A percentile compares a stretch with the other conserved stretches of the same genome.
Evolutionary conservation across 2,797 vertebrate species (phyloP).

Genomic region (Xenopus petersii): DNA sequence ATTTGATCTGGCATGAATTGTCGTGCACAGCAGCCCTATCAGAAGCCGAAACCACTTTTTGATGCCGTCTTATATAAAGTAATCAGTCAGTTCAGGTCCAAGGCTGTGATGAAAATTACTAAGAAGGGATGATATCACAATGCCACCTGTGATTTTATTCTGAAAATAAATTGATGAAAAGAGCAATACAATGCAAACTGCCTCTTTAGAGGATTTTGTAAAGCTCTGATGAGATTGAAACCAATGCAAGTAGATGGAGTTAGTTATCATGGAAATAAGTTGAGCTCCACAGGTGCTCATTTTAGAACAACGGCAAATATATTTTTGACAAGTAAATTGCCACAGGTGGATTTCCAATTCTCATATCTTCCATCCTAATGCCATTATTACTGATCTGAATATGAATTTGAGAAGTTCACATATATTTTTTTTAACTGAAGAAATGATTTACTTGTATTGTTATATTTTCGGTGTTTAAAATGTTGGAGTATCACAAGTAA

Average conservation of each 20-base stretch:
- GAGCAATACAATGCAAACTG: conserved; percentile 48
- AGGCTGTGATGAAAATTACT: conserved; percentile 55
- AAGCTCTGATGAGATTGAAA: conserved; percentile 53
- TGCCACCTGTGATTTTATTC: conserved; percentile 61
- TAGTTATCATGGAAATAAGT: conserved; percentile 58
- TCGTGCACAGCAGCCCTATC: conserved; percentile 36
- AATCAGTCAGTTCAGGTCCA: conserved; percentile 57
- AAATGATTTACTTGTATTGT: not conserved
- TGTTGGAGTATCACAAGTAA: not conserved
- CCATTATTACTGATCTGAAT: conserved; percentile 41
- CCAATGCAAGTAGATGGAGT: conserved; percentile 36
- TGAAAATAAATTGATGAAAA: conserved; percentile 53
- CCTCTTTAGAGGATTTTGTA: conserved; percentile 49
- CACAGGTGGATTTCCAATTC: conserved; percentile 59
- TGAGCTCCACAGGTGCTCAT: conserved; percentile 53
- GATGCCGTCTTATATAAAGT: conserved; percentile 55
- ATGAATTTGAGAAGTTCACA: conserved; percentile 22
- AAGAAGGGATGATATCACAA: conserved; percentile 61
- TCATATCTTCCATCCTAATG: conserved; percentile 52
- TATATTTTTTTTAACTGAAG: too few relatives aligned
- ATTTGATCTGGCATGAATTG: conserved; percentile 56
- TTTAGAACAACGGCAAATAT: conserved; percentile 51
- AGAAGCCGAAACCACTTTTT: conserved; percentile 47
- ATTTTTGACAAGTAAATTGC: conserved; percentile 61
- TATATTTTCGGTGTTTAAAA: not conserved